phyloP scores from a whole-genome alignment of 2,113 vertebrate genomes.

The Myodes glareolus region DNA sequence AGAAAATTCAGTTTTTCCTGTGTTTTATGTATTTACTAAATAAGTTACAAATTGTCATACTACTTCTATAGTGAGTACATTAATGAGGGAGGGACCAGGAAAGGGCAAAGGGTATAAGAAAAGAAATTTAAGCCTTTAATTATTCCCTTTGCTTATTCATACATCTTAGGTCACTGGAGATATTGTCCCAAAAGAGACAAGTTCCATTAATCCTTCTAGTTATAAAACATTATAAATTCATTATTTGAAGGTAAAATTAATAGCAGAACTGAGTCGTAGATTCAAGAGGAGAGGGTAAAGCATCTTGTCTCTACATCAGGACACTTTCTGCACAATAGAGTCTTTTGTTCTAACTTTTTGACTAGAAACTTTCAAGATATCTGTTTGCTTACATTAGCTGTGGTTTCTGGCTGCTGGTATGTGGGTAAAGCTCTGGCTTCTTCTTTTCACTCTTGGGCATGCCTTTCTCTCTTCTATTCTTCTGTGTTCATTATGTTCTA shows the following conservation, averaged over 20 bases:
- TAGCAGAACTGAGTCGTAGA: neutral
- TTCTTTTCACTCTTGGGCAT: neutral
- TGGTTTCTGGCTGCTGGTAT: neutral
- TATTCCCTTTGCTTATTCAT: conserved; percentile 22
- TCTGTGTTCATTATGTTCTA: neutral
- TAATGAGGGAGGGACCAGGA: neutral
- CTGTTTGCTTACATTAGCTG: neutral
- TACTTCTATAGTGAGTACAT: neutral
- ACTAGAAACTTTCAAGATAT: neutral
- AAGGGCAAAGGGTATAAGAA: neutral
- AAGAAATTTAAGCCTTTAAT: neutral
- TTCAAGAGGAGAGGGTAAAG: neutral
- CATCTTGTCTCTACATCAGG: neutral
- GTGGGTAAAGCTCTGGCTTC: neutral
- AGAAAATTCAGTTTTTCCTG: neutral
- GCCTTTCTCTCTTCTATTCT: neutral
- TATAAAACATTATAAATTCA: neutral
- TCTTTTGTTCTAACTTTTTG: neutral
- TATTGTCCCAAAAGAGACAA: neutral
- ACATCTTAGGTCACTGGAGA: neutral
- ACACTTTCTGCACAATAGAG: neutral
- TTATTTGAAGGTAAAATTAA: neutral
- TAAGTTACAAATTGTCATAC: neutral
- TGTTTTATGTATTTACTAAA: neutral
- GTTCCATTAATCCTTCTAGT: neutral